Conservation (phyloP, 1,140 invertebrate species). For the Tetragonula clypearis region DNA sequence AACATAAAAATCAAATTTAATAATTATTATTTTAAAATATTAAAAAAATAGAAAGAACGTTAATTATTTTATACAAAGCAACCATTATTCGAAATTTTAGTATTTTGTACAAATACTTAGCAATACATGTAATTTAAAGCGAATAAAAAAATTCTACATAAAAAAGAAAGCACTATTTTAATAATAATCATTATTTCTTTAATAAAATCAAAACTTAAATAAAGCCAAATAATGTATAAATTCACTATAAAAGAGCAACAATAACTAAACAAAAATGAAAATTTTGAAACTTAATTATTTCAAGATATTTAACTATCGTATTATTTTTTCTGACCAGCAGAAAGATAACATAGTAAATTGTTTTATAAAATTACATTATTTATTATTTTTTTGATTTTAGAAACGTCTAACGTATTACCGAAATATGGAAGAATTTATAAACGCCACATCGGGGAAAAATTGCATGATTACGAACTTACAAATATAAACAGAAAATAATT, state of each 20-base stretch:
- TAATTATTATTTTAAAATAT: background rate
- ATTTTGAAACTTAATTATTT: background rate
- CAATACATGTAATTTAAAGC: background rate
- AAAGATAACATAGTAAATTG: slow-evolving; percentile 40
- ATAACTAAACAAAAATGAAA: background rate
- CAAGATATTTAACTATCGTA: background rate
- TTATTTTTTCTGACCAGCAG: slow-evolving; percentile 58
- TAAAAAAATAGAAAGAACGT: background rate
- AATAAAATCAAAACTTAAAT: background rate
- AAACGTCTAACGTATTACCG: slow-evolving; percentile 43
- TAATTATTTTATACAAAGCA: slow-evolving; percentile 10
- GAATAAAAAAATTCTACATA: background rate
- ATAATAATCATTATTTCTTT: background rate
- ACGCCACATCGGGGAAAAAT: slow-evolving; percentile 21
- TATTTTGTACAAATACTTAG: slow-evolving; percentile 10
- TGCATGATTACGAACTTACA: slow-evolving; percentile 12
- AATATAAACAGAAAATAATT: slow-evolving; percentile 34
- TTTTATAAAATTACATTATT: slow-evolving; percentile 31
- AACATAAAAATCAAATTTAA: slow-evolving; percentile 26
- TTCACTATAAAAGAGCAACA: background rate
- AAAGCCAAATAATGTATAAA: background rate
- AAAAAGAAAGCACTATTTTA: background rate
- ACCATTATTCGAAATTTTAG: too few relatives aligned
- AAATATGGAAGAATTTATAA: slow-evolving; percentile 46
- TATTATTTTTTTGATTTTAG: slow-evolving; percentile 9